A percentile compares a stretch with the other conserved stretches of the same genome.
These are phyloP conservation scores for Julus scandinavius DNA, from an alignment of 2,888 invertebrate genomes.

Conservation along the genomic window DNA sequence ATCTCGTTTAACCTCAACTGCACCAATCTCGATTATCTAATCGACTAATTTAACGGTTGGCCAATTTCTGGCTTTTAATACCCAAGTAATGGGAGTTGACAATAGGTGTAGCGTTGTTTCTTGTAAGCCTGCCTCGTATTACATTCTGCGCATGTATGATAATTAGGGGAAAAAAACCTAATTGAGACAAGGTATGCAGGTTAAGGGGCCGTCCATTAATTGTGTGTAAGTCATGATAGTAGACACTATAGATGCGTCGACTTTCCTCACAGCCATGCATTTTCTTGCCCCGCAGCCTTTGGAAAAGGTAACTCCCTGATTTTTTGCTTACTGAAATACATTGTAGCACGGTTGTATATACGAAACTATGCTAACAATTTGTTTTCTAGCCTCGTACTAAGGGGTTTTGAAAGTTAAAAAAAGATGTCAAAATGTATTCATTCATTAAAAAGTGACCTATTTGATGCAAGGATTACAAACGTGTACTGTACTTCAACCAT, in stretches of 20 bases:
- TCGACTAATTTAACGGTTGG: constrained; percentile 17
- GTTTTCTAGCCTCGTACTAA: not conserved
- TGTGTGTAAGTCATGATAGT: not conserved
- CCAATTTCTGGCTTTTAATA: not conserved
- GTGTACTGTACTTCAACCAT: no score
- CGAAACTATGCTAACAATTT: not conserved
- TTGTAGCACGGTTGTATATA: not conserved
- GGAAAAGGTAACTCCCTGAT: not conserved
- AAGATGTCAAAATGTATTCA: no score
- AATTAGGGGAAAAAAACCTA: not conserved
- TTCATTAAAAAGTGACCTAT: no score
- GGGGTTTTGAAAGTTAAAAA: not conserved
- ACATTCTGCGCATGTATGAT: not conserved
- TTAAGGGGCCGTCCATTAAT: constrained; percentile 36
- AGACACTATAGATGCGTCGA: not conserved
- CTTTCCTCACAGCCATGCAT: not conserved
- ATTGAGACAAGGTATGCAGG: constrained; percentile 1
- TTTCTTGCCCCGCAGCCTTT: not conserved
- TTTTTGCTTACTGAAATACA: not conserved
- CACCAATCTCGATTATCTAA: not conserved
- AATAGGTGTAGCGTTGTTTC: not conserved
- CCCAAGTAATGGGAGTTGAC: not conserved
- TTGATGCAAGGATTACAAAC: no score
- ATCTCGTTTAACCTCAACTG: constrained; percentile 30
- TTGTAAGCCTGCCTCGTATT: not conserved